Conservation (phyloP, 2,797 vertebrate species). For the Hipposideros larvatus region DNA sequence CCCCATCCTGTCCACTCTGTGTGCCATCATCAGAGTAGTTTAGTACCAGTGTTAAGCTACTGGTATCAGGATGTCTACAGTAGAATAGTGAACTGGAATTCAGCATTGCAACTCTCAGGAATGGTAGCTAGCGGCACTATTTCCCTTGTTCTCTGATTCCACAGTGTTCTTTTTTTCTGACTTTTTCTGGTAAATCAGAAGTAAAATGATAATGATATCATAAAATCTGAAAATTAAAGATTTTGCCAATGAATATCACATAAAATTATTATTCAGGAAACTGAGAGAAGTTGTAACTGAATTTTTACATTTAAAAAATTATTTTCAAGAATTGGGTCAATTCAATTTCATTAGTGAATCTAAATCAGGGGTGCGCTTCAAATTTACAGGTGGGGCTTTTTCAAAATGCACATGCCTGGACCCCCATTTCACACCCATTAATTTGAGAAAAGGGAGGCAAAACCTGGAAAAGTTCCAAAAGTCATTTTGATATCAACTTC, state of each 20-base stretch:
- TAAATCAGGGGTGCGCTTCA: not conserved
- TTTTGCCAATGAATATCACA: not conserved
- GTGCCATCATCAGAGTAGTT: not conserved
- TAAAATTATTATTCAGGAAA: not conserved
- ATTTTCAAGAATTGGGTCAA: not conserved
- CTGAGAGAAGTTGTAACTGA: not conserved
- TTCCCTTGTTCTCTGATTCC: not conserved
- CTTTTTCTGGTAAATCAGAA: not conserved
- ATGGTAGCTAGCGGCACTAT: accelerated
- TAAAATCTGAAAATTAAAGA: conserved; percentile 12
- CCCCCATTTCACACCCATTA: not conserved
- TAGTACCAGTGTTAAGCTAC: too few relatives aligned
- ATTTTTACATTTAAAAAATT: not conserved
- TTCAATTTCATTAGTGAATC: not conserved
- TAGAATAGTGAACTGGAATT: accelerated
- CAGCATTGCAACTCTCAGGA: not conserved
- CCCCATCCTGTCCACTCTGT: accelerated
- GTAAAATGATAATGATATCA: not conserved
- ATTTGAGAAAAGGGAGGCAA: not conserved
- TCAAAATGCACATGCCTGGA: not conserved
- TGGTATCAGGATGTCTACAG: not conserved
- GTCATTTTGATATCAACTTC: not conserved
- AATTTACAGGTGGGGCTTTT: not conserved
- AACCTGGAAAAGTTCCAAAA: not conserved
- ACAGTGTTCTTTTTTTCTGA: not conserved